Conservation (phyloP, 2,888 invertebrate genomes). For the Aporophyla lueneburgensis region DNA sequence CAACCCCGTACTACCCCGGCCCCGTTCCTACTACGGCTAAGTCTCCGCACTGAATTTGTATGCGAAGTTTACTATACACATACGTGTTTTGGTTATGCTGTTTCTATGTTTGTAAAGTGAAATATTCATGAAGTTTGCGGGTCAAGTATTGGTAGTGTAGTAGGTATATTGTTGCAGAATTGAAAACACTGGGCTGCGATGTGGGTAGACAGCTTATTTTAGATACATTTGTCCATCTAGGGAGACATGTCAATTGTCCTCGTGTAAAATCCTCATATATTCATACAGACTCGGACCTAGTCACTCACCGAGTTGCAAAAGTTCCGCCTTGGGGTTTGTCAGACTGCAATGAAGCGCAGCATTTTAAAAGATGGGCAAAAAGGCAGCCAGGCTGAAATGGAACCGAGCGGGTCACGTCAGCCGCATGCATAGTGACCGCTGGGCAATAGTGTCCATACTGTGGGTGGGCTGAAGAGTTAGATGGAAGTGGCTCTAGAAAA, state of each 20-base stretch:
- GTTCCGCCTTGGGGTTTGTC: too few relatives aligned
- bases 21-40: slow-evolving; percentile 27
- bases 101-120: slow-evolving; percentile 40
- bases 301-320: too few relatives aligned
- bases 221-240: not conserved
- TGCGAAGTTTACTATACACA: slow-evolving; percentile 30
- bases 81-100: slow-evolving; percentile 40
- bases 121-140: slow-evolving; percentile 32
- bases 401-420: too few relatives aligned
- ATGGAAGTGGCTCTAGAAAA: too few relatives aligned
- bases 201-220: not conserved
- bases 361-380: too few relatives aligned
- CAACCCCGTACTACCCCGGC: slow-evolving; percentile 23
- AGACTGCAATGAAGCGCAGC: too few relatives aligned
- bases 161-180: not conserved
- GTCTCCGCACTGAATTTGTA: slow-evolving; percentile 63
- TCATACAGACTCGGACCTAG: not conserved
- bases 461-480: too few relatives aligned
- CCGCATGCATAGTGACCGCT: too few relatives aligned
- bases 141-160: slow-evolving; percentile 14
- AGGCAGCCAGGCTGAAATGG: too few relatives aligned
- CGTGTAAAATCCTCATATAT: not conserved
- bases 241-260: not conserved
- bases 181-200: not conserved
- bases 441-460: too few relatives aligned